Evolutionary conservation across 1,140 invertebrate species (phyloP), one percentile per base, ranked within the genome.

Genomic region (Bombus confusus): DNA sequence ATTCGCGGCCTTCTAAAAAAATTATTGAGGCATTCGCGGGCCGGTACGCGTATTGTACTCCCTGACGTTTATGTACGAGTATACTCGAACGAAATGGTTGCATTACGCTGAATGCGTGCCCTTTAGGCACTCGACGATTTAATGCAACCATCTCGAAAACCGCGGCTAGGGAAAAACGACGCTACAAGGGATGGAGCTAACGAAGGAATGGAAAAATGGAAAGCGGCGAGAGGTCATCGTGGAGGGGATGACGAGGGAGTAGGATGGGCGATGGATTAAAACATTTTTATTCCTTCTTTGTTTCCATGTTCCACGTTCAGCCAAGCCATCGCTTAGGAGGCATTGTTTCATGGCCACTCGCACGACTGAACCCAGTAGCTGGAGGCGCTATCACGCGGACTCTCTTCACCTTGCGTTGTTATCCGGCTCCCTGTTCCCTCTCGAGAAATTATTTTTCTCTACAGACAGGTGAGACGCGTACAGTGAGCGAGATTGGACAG

Each of bases 281-380:
- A 92, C 87, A 86, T 92, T 88, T 92, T 91, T 91, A 77, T 87
- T 78, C 62, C 68, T 80, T 79, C 85, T 78, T 82, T 81, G 82
- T 72, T 73, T 81, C 62, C 62, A 25, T 68, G 59, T 39, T 74
- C 39, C 68, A 47, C 74, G 47, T 76, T 39, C 47, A 59, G 18
- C 83, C 73, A 22, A 74, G 85, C 72, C 84, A 52, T 68, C 83
- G 87, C 76, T 92, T 92, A 91, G 88, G 82, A 82, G 85, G 75
- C 79, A 92, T 92, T 89, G 87, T 91, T 91, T 92, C 64, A 59
- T 73, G 88, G 73, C 79, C 86, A 83, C 82, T 64, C 66, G 59
- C 72, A 52, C 80, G 74, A 87, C 52, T 64, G 85, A 71, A 83
- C 69, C 62, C 82, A 25, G 34, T 18, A 41, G 28, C 73, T 47